Base-by-base conservation (phyloP, 2,797 vertebrate genomes). In the Tarsius wallacei region DNA sequence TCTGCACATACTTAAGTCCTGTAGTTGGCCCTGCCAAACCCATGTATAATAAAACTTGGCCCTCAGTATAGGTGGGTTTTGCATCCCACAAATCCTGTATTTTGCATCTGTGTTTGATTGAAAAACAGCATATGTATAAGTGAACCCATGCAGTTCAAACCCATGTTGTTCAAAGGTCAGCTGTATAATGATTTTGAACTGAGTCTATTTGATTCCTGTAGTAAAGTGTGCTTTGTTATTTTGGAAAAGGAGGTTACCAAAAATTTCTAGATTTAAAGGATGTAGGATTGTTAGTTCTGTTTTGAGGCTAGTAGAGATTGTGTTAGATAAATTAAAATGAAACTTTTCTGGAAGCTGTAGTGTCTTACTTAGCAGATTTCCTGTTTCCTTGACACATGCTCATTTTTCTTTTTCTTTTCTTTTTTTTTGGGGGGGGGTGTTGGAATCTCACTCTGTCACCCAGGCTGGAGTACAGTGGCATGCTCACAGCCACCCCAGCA, bases 291-390 rank as follows among this genome's bases (percentile, higher is more conserved):
- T 42, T 53, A 19, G 0, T 78, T 89, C 12, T 49, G 26, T 78
- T 90, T 85, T 94, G 14, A 61, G n/a, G 53, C 63, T 83, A 31
- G 24, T 94, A 59, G 83, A 61, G 80, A 90, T 85, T 59, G 53
- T 76, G 6, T 78, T 94, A 66, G 53, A 47, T 70, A 85, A 90
- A 70, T 70, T 22, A 84, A 84, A 94, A 36, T 42, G 21, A 61
- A 76, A n/a, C 26, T 42, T 94, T 77, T 55, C 28, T 53, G 70
- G 51, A 61, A 90, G 59, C 24, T 63, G 0, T 84, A 51, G 24
- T 51, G 36, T 21, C 19, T 77, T 77, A 28, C 24, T 70, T 61
- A 78, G 31, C 53, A 78, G 24, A 77, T 70, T 68, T 76, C 51
- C 36, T 76, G 17, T 76, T 76, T 84, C 31, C 36, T 77, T 76